Base-by-base conservation (phyloP, 2,888 invertebrate species). In the Nasonia oneida region DNA sequence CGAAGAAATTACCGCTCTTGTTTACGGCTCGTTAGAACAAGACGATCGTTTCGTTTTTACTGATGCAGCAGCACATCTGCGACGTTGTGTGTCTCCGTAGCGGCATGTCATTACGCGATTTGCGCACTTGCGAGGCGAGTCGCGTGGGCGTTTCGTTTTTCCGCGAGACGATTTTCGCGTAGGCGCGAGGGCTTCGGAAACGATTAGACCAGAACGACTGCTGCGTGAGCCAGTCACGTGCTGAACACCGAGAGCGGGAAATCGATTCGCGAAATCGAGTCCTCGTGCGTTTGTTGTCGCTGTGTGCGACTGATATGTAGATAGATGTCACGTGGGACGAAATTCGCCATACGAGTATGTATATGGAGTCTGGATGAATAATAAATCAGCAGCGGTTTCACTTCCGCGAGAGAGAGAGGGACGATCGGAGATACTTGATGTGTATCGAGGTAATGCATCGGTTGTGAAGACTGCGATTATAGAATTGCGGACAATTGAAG, bases 1-100 rank as follows among this genome's bases (percentile, higher is more conserved):
- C 77, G 78, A 61, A 76, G 37, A 39, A 83, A 83, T 83, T 78
- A 78, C 78, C 83, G 83, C 74, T 64, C 67, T 77, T 70, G 76
- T 70, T 76, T 70, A 71, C 83, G 76, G 57, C 33, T 83, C 83
- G 82, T 70, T 64, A 64, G 37, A 73, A 10, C n/a, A 23, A 18
- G n/a, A n/a, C 57, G 4, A 18, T 42, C 53, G 15, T 15, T 29
- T 23, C 14, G 29, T 39, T 12, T 57, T 2, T 14, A 64, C 74
- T 81, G 29, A 29, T 29, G 71, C 81, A 39, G 14, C 15, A 15
- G 15, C 3, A 12, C 47, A 47, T 50, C 78, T 33, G 18, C 70
- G 33, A 15, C 50, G 39, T 33, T 18, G 53, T 53, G 18, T 53
- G n/a, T 12, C 2, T 47, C 1, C 47, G 47, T 47, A 8, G 6